These are phyloP conservation scores for Enoplosus armatus DNA, from an alignment of 2,797 vertebrate species.

Conservation along the genomic window DNA sequence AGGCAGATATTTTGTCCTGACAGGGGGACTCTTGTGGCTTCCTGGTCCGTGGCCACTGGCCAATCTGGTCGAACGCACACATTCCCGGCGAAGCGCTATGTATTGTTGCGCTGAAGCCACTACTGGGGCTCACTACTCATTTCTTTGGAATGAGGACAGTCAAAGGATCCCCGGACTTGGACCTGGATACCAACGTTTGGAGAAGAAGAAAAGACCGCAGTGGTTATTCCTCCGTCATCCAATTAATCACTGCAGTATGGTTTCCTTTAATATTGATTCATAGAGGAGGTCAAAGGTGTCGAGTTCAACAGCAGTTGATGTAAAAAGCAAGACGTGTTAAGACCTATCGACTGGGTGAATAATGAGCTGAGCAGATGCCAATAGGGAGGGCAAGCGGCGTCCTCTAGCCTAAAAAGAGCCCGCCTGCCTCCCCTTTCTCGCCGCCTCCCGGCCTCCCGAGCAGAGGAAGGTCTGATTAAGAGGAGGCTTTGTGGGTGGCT, in stretches of 20 bases:
- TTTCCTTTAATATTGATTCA: conserved; percentile 25
- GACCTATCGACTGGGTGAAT: conserved; percentile 32
- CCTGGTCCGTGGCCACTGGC: too few species aligned
- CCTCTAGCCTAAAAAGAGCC: conserved; percentile 32
- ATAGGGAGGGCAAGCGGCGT: conserved; percentile 29
- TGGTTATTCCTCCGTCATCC: conserved; percentile 4
- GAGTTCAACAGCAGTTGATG: conserved; percentile 27
- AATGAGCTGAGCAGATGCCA: conserved; percentile 38
- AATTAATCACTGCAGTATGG: conserved; percentile 8
- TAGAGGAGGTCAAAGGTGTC: conserved; percentile 22
- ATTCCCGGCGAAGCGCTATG: too few species aligned
- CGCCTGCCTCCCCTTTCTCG: background rate
- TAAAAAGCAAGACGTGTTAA: conserved; percentile 12
- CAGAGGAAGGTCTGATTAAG: conserved; percentile 47
- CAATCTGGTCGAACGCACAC: too few species aligned
- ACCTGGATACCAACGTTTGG: background rate
- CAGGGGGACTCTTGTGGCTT: too few species aligned
- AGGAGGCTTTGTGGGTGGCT: conserved; percentile 59
- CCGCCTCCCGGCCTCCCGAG: conserved; percentile 30
- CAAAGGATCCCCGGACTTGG: background rate
- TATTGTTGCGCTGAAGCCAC: too few species aligned
- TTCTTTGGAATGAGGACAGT: background rate
- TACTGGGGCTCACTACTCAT: too few species aligned
- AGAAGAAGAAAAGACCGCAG: conserved; percentile 1
- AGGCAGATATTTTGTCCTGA: too few species aligned